Conservation (phyloP, 2,797 vertebrate genomes). For the Selene dorsalis region DNA sequence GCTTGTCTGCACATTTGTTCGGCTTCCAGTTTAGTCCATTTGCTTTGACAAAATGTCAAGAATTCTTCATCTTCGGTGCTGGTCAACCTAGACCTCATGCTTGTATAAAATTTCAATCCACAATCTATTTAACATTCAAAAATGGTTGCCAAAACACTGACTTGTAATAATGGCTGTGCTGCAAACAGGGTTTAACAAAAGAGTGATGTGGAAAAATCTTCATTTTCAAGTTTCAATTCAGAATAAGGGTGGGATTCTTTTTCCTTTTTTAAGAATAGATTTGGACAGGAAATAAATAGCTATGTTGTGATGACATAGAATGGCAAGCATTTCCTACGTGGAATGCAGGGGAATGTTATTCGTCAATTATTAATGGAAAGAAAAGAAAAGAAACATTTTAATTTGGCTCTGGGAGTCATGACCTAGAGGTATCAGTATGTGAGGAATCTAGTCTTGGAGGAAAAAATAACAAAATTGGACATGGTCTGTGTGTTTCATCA, state of each 20-base stretch:
- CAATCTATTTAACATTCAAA: background rate
- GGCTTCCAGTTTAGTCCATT: slow-evolving; percentile 5
- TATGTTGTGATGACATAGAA: slow-evolving; percentile 24
- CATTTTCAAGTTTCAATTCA: slow-evolving; percentile 12
- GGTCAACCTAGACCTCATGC: background rate
- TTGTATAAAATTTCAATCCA: background rate
- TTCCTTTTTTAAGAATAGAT: slow-evolving; percentile 20
- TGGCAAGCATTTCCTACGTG: slow-evolving; percentile 24
- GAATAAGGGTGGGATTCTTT: slow-evolving; percentile 16
- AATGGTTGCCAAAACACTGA: background rate
- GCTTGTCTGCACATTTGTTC: background rate
- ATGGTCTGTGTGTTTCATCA: slow-evolving; percentile 64
- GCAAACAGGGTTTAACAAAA: background rate
- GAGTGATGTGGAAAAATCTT: background rate
- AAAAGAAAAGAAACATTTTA: slow-evolving; percentile 21
- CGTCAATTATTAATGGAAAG: slow-evolving; percentile 61
- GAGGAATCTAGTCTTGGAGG: slow-evolving; percentile 69
- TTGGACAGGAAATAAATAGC: slow-evolving; percentile 42
- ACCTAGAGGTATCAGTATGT: slow-evolving; percentile 66
- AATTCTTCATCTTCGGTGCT: slow-evolving; percentile 1
- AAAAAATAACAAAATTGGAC: slow-evolving; percentile 70
- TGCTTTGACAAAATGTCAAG: slow-evolving; percentile 12
- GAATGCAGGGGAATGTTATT: slow-evolving; percentile 41
- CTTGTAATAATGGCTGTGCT: slow-evolving; percentile 1
- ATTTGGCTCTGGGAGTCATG: slow-evolving; percentile 52